Evolutionary conservation across 1,140 invertebrate species (phyloP), one percentile per base, ranked within the genome.

Genomic region (Pogonognathellus flavescens): DNA sequence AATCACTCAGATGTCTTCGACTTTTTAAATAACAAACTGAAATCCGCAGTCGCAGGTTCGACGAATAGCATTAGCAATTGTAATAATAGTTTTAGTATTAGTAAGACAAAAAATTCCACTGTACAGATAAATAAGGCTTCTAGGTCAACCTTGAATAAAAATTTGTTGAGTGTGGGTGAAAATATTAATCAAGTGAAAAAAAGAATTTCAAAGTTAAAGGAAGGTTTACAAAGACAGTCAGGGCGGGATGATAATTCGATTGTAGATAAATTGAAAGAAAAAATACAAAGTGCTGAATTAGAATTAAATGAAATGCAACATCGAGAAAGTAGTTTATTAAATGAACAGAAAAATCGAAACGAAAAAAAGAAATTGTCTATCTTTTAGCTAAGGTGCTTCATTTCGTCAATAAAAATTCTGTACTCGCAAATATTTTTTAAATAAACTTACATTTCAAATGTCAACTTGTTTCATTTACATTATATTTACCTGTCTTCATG

Each of bases 1-100:
- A 93, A 86, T 90, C 91, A 87, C 91, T 91, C 80, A 93, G 25
- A 94, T 90, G 93, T 97, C 13, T 97, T 97, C 90, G 94, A 95
- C 89, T 95, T 97, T 89, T 93, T 97, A 13, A 97, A 97, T 89
- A 92, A 92, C 55, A 94, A 93, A 80, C 90, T 97, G 57, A 90
- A 90, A 50, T 41, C 22, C 1, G 50, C n/a, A 18, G 18, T 57
- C 89, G 89, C 89, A 62, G 13, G 16, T 25, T 22, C 41, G 20
- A n/a, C n/a, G n/a, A n/a, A n/a, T n/a, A 87, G 16, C 31, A 41
- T 3, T 3, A 41, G 31, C 6, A 41, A 41, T 41, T 41, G 1
- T 41, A 41, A 41, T 53, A 25, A 5, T 49, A 49, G 25, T 70
- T 87, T 62, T 80, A 82, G 25, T 18, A 86, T 89, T 89, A 22